Conservation (phyloP, 1,140 invertebrate species). For the Lepidotrigona ventralis region DNA sequence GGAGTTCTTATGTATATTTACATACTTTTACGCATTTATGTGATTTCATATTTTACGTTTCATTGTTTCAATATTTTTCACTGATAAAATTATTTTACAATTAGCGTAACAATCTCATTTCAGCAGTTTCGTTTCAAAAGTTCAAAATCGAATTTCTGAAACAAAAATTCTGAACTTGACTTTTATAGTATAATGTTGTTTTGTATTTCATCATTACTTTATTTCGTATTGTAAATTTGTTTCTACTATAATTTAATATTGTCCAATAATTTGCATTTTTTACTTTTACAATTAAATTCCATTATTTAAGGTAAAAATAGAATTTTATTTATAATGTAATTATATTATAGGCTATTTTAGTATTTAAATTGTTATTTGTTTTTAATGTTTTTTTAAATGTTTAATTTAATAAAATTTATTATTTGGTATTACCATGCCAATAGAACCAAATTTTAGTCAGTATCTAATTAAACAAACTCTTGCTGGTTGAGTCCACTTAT, state of each 20-base stretch:
- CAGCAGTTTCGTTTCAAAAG: not conserved
- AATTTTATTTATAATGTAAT: not conserved
- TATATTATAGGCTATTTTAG: not conserved
- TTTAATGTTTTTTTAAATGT: not conserved
- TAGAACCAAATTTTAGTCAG: not conserved
- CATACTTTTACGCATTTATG: not conserved
- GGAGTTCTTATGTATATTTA: not conserved
- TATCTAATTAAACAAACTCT: not conserved
- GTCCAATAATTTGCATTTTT: not conserved
- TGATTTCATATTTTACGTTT: not conserved
- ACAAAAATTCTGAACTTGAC: constrained; percentile 12
- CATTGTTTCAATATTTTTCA: not conserved
- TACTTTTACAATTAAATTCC: not conserved
- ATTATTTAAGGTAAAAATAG: not conserved
- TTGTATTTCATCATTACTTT: not conserved
- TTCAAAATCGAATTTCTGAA: not conserved
- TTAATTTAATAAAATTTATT: not conserved
- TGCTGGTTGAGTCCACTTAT: no score
- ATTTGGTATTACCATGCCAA: not conserved
- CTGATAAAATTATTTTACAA: not conserved
- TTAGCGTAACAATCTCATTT: not conserved
- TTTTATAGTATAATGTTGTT: not conserved
- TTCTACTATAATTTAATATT: not conserved
- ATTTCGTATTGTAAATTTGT: not conserved
- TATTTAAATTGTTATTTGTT: not conserved